Conservation (phyloP, 2,888 invertebrate genomes). For the Baccha elongata region DNA sequence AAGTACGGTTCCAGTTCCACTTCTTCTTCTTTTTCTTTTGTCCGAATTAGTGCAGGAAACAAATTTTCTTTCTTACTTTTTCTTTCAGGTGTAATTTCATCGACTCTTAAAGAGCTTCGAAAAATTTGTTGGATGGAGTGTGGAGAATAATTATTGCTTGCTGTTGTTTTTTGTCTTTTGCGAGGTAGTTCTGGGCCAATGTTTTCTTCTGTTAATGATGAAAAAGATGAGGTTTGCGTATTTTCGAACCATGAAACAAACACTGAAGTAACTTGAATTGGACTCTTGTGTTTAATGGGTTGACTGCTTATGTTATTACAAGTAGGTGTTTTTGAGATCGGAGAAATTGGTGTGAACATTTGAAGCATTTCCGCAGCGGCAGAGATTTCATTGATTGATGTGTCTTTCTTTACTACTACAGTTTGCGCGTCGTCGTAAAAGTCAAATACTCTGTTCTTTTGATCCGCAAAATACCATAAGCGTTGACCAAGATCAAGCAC, state of each 20-base stretch:
- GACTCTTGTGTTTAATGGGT: not conserved
- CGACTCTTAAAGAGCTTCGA: not conserved
- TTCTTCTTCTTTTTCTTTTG: not conserved
- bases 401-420: not conserved
- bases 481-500: not conserved
- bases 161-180: not conserved
- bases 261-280: no score
- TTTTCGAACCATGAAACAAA: not conserved
- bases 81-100: not conserved
- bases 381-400: no score
- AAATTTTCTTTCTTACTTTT: not conserved
- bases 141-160: not conserved
- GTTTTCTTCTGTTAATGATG: not conserved
- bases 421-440: not conserved
- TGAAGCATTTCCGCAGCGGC: no score
- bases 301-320: not conserved
- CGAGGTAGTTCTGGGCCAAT: not conserved
- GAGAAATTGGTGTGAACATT: not conserved
- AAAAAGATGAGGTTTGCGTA: not conserved
- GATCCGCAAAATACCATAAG: no score
- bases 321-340: not conserved
- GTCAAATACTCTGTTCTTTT: not conserved
- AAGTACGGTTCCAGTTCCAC: not conserved
- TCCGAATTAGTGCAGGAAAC: not conserved
- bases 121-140: not conserved